phyloP scores from a whole-genome alignment of 2,113 vertebrate species.

The Crotalus viridis region DNA sequence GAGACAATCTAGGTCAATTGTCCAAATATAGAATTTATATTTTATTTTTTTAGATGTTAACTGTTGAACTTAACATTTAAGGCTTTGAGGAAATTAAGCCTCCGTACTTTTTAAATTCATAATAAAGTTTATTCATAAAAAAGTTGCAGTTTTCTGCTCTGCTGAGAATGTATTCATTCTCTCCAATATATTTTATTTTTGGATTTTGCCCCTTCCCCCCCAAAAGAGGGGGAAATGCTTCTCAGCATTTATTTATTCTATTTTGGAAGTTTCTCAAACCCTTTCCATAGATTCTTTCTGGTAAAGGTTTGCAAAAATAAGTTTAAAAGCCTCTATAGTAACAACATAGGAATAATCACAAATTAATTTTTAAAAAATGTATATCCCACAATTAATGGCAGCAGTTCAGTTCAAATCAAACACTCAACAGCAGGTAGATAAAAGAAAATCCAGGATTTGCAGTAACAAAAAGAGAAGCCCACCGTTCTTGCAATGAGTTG shows the following conservation, averaged over 20 bases:
- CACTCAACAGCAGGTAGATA: not conserved
- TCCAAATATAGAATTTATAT: slow-evolving; percentile 40
- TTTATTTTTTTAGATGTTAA: slow-evolving; percentile 63
- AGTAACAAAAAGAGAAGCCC: not conserved
- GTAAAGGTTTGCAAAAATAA: not conserved
- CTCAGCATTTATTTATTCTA: not conserved
- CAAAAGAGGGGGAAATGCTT: not conserved
- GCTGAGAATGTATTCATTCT: not conserved
- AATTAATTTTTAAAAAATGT: not conserved
- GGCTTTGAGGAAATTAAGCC: slow-evolving; percentile 50
- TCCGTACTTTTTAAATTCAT: slow-evolving; percentile 43
- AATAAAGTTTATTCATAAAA: not conserved
- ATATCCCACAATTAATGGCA: not conserved
- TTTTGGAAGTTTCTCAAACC: not conserved
- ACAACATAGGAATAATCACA: not conserved
- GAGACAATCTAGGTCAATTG: slow-evolving; percentile 58
- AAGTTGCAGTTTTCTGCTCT: slow-evolving; percentile 27
- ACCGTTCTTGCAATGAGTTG: not conserved
- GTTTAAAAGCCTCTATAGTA: not conserved
- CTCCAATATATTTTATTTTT: slow-evolving; percentile 14
- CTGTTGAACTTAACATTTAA: slow-evolving; percentile 53
- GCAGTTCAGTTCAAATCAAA: not conserved
- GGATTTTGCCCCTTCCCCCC: not conserved
- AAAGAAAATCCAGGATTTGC: not conserved
- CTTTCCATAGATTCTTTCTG: not conserved